phyloP scores from a whole-genome alignment of 1,140 invertebrate species.

The Zeugodacus cucurbitae region DNA sequence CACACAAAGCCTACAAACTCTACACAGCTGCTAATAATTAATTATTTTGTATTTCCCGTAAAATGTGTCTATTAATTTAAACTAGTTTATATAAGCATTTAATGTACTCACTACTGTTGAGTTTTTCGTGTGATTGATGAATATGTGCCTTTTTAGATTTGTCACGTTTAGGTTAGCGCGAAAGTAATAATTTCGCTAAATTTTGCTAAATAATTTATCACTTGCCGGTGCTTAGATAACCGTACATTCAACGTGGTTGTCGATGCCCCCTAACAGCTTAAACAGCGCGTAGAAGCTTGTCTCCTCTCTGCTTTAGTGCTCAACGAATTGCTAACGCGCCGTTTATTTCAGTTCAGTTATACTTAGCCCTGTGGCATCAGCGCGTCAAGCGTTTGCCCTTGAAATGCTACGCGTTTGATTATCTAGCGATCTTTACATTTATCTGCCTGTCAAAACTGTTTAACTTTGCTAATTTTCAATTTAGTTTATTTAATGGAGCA shows the following conservation, averaged over 20 bases:
- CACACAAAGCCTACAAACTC: too few relatives aligned
- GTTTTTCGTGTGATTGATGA: background rate
- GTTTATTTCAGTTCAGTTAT: background rate
- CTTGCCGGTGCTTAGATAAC: background rate
- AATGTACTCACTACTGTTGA: background rate
- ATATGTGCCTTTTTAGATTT: background rate
- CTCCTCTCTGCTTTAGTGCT: background rate
- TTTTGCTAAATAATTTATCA: background rate
- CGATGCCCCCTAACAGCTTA: background rate
- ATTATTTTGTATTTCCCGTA: background rate
- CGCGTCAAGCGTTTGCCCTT: background rate
- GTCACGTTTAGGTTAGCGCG: background rate
- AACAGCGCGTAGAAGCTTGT: background rate
- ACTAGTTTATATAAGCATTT: background rate
- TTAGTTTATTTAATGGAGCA: constrained; percentile 23
- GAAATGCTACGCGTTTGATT: background rate
- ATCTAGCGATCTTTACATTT: constrained; percentile 1
- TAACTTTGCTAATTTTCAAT: constrained; percentile 1
- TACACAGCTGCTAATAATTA: too few relatives aligned
- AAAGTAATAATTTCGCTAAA: background rate
- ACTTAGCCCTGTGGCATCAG: background rate
- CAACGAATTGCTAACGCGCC: background rate
- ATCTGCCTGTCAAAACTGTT: constrained; percentile 12
- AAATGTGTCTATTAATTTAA: background rate
- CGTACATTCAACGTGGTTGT: background rate